Percentiles rank a stretch among this genome's conserved stretches.
Conservation (phyloP, 64 coral and sea anemone genomes). For the Trachythela sp. region DNA sequence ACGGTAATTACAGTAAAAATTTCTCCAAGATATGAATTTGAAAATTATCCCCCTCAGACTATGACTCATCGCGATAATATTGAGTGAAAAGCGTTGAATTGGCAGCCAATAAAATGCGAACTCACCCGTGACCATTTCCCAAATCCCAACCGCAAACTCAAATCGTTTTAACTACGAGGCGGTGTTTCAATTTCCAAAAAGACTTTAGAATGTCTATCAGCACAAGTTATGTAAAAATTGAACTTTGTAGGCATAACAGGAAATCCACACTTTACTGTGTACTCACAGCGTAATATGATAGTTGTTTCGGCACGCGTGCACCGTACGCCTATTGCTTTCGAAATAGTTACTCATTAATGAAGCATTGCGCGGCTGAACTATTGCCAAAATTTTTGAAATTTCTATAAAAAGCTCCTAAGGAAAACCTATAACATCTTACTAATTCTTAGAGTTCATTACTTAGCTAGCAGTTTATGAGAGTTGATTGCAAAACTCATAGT, state of each 20-base stretch:
- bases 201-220: not conserved
- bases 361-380: not conserved
- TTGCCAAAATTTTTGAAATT: not conserved
- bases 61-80: not conserved
- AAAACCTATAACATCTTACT: not conserved
- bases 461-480: no score
- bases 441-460: no score
- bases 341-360: not conserved
- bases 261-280: not conserved
- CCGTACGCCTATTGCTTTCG: slow-evolving; percentile 6
- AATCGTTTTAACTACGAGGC: not conserved
- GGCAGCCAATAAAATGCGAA: not conserved
- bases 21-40: not conserved
- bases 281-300: not conserved
- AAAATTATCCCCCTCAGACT: not conserved
- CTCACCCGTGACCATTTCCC: not conserved
- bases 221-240: not conserved
- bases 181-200: not conserved
- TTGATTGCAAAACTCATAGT: not conserved
- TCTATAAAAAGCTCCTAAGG: not conserved
- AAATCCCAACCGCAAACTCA: not conserved
- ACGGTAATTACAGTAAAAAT: not conserved
- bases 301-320: not conserved
- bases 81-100: not conserved
- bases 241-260: not conserved